Percentiles rank a stretch among this genome's conserved stretches.
phyloP scores from a whole-genome alignment of 2,888 invertebrate species.

The Eumerus sabulonum region DNA sequence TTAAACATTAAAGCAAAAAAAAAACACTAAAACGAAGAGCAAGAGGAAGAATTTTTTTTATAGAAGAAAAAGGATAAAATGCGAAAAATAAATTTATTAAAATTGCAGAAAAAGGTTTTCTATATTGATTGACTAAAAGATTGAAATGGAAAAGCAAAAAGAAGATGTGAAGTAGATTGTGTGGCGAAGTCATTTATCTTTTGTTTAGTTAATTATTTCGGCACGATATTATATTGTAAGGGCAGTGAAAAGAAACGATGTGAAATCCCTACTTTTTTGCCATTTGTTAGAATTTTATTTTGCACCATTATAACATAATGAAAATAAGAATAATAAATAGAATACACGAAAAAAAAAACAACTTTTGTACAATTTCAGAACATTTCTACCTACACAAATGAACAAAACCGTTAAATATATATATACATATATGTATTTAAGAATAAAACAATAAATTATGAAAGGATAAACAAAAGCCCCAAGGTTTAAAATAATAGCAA shows the following conservation, averaged over 20 bases:
- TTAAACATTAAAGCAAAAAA: slow-evolving; percentile 47
- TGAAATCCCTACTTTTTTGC: slow-evolving; percentile 1
- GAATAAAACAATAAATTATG: slow-evolving; percentile 41
- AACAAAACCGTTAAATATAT: slow-evolving; percentile 43
- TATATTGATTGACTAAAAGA: slow-evolving; percentile 54
- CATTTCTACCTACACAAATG: slow-evolving; percentile 68
- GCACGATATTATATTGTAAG: not conserved
- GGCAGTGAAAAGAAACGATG: slow-evolving; percentile 1
- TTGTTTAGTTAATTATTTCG: slow-evolving; percentile 17
- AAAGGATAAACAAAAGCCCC: slow-evolving; percentile 39
- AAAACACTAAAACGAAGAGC: slow-evolving; percentile 23
- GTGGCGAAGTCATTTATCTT: slow-evolving; percentile 54
- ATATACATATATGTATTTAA: slow-evolving; percentile 49
- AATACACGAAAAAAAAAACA: slow-evolving; percentile 29
- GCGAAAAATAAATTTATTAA: slow-evolving; percentile 57
- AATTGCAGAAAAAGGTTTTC: slow-evolving; percentile 27
- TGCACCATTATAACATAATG: slow-evolving; percentile 27
- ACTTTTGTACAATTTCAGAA: slow-evolving; percentile 68
- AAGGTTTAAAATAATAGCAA: slow-evolving; percentile 59
- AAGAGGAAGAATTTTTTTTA: not conserved
- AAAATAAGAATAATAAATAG: slow-evolving; percentile 15
- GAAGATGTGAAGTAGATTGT: slow-evolving; percentile 27
- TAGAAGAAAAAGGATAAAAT: slow-evolving; percentile 10
- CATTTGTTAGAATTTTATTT: slow-evolving; percentile 34
- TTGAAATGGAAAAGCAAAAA: slow-evolving; percentile 18